A percentile compares a stretch with the other conserved stretches of the same genome.
Evolutionary conservation across 1,140 invertebrate species (phyloP).

Genomic region (Neotoxoptera formosana): DNA sequence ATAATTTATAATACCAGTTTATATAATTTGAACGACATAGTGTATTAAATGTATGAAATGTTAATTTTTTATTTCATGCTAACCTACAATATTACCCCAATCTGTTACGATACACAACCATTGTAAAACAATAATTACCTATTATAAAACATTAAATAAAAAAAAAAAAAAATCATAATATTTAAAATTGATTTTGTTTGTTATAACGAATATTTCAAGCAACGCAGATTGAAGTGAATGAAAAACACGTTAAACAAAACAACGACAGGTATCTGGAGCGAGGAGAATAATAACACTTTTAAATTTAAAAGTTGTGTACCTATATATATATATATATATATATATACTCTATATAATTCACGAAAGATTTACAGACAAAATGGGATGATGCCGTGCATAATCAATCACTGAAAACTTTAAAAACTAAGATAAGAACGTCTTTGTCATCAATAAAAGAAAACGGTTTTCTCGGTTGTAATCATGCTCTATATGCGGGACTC

Average conservation of each 20-base stretch:
- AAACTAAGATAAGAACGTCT: conserved; percentile 29
- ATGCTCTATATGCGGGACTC: not conserved
- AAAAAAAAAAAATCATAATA: not conserved
- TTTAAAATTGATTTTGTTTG: not conserved
- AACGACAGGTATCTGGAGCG: not conserved
- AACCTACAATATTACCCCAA: not conserved
- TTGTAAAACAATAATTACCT: not conserved
- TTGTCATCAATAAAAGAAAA: conserved; percentile 45
- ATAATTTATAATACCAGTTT: not conserved
- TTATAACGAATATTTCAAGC: not conserved
- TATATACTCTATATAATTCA: not conserved
- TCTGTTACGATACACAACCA: not conserved
- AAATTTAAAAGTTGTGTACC: conserved; percentile 12
- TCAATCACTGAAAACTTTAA: conserved; percentile 19
- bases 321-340: too few relatives aligned
- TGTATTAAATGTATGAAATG: not conserved
- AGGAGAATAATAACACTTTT: conserved; percentile 1
- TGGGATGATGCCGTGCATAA: not conserved
- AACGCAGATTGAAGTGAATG: not conserved
- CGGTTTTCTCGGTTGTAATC: not conserved
- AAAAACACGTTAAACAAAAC: conserved; percentile 4
- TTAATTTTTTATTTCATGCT: too few relatives aligned
- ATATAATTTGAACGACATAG: not conserved
- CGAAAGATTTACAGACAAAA: conserved; percentile 23
- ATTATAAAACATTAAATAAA: not conserved